Base-by-base conservation (phyloP, 2,113 vertebrate genomes). In the Plecturocebus donacophilus region DNA sequence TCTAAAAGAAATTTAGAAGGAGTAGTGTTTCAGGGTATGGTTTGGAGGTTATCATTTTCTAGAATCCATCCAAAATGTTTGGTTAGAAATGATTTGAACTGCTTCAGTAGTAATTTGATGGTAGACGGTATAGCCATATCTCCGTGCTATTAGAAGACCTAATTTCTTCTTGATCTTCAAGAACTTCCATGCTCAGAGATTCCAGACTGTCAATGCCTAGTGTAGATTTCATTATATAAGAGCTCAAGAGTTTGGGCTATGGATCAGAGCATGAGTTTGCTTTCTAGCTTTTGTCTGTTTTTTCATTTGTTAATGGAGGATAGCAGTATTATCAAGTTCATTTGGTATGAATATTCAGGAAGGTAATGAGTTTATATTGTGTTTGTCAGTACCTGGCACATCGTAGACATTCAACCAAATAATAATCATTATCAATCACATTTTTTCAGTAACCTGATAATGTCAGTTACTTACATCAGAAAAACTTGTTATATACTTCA, bases 81-180 rank as follows among this genome's bases (percentile, higher is more conserved):
- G 66, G 42, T 95, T 96, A 92, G 88, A 97, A 98, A 98, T 66
- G 49, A 93, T 98, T 98, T 97, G 76, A 98, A 96, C 21, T 97
- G 42, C 88, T 93, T 95, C 97, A 92, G 52, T 98, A 97, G 54
- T 96, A 70, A 42, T 32, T 94, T 97, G 97, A 98, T 92, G 85
- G 14, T 90, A 94, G 86, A 64, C 61, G 95, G 40, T 92, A 91
- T 79, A 95, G 79, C 84, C 52, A 85, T 97, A 73, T 30, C 77
- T 88, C 58, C 45, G 8, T 92, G 88, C 70, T 97, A 97, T 97
- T 79, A 91, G 73, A 85, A 94, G 96, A 91, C 56, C 11, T 13
- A 64, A 91, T 97, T 56, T 90, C 5, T 95, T 20, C 25, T 92
- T 97, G 64, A 71, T 95, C 97, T 95, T 73, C 49, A 45, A 56